Evolutionary conservation across 1,140 invertebrate genomes (phyloP), one percentile per base, ranked within the genome.

Genomic region (Cotesia vestalis): DNA sequence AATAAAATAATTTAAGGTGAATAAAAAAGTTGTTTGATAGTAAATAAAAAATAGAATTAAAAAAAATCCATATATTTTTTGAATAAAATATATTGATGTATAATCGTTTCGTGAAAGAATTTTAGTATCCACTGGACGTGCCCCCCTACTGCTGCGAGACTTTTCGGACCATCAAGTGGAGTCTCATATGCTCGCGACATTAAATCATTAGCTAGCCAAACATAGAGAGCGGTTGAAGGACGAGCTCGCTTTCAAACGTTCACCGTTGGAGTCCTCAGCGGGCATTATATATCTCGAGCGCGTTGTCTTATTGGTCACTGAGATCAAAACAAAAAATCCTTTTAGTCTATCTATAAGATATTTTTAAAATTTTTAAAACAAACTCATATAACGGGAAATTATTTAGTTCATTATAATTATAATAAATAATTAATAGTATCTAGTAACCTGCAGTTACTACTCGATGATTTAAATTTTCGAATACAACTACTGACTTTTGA

Each of bases 271-370:
- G 78, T 78, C 73, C 83, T 69, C 83, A 85, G 83, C 83, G 70
- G 83, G 84, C 75, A 77, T 74, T 79, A 73, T 70, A 77, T 46
- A 46, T 46, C 75, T 74, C 79, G 70, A 66, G 77, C 76, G 74
- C 77, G 76, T 78, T 70, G 77, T 79, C 78, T 66, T 27, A 11
- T 46, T 46, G 40, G 40, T 46, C 40, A 46, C 40, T 11, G 40
- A 71, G 71, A 76, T 80, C 79, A 78, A 84, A 82, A 84, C 76
- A 77, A 81, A 74, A 73, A 83, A 82, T 77, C 75, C 72, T 72
- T 72, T 66, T 73, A 77, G 79, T 85, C 85, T 85, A 80, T 85
- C 85, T 85, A 80, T 84, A 84, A 85, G 80, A 82, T 80, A 84
- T 85, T 85, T 85, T 81, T 84, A 82, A 63, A 35, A 77, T 17